A percentile compares a stretch with the other conserved stretches of the same genome.
phyloP scores from a whole-genome alignment of 2,888 invertebrate genomes.

The Lutraria lutraria region DNA sequence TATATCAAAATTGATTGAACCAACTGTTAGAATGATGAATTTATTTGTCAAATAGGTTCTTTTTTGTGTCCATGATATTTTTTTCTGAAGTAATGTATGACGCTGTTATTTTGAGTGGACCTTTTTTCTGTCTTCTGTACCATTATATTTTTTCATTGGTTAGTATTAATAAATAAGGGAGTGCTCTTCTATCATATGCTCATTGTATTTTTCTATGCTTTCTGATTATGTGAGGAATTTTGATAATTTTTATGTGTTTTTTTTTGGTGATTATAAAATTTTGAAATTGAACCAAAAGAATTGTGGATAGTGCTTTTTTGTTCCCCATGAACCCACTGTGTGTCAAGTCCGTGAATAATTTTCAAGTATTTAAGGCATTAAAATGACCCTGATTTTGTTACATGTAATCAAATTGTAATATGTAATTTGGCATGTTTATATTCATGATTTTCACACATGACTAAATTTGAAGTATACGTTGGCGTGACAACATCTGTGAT shows the following conservation, averaged over 20 bases:
- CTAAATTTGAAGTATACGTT: constrained; percentile 35
- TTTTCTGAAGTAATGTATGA: constrained; percentile 2
- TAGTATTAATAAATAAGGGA: too few relatives aligned
- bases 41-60: not conserved
- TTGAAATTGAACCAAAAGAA: too few relatives aligned
- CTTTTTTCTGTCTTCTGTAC: not conserved
- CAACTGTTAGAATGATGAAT: constrained; percentile 5
- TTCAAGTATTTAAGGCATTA: not conserved
- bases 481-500: constrained; percentile 39
- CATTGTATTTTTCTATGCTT: too few relatives aligned
- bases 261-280: too few relatives aligned
- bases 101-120: not conserved
- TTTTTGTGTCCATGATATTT: not conserved
- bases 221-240: too few relatives aligned
- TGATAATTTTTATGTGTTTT: too few relatives aligned
- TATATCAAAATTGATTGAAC: constrained; percentile 13
- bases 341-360: not conserved
- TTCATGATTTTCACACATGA: constrained; percentile 22
- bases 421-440: constrained; percentile 11
- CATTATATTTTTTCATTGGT: too few relatives aligned
- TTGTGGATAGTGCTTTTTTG: not conserved
- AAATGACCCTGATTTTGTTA: not conserved
- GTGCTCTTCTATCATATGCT: too few relatives aligned
- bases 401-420: not conserved
- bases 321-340: not conserved